phyloP scores from a whole-genome alignment of 2,113 vertebrate species.

The Erythrolamprus reginae region DNA sequence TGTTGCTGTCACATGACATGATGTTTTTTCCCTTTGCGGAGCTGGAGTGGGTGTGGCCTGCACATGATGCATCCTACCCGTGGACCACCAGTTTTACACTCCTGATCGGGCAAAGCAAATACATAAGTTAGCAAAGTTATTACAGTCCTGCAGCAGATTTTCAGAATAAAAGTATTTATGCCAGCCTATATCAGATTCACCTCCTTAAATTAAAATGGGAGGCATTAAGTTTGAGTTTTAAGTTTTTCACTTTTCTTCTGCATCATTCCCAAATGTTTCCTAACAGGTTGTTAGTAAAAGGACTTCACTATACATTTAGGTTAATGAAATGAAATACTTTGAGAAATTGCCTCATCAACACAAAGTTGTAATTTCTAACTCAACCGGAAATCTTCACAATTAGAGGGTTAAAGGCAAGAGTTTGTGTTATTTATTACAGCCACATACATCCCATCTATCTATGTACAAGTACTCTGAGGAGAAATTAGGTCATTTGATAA shows the following conservation, averaged over 20 bases:
- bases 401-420: neutral
- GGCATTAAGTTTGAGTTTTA: no score
- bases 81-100: no score
- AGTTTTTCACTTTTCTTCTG: neutral
- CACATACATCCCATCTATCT: neutral
- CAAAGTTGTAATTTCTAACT: neutral
- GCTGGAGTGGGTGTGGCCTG: no score
- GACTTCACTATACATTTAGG: neutral
- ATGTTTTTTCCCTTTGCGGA: no score
- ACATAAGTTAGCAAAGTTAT: neutral
- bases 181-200: neutral
- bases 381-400: neutral
- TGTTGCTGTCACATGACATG: no score
- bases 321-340: neutral
- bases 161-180: neutral
- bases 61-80: no score
- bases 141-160: neutral
- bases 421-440: neutral
- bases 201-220: neutral
- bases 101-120: neutral
- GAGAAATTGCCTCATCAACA: neutral
- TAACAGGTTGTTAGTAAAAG: neutral
- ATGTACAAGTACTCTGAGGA: neutral
- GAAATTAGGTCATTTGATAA: conserved; percentile 54
- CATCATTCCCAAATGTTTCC: neutral